Evolutionary conservation across 1,140 invertebrate species (phyloP).

Genomic region (Pseudoatta argentina): DNA sequence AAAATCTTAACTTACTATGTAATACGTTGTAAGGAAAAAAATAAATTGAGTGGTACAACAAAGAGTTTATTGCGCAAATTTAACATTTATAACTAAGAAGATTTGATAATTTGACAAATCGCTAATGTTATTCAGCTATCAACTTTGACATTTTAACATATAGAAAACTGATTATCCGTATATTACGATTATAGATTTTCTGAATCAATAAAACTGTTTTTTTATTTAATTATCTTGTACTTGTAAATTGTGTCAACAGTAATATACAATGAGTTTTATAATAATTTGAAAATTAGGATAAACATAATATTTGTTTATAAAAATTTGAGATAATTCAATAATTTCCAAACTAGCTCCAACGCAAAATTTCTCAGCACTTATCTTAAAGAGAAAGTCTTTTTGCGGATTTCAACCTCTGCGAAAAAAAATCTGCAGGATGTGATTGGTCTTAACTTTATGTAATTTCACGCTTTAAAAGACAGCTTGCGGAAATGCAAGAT

Average conservation of each 20-base stretch:
- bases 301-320: not conserved
- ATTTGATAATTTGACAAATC: too few species aligned
- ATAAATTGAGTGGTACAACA: too few species aligned
- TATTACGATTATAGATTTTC: too few species aligned
- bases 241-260: not conserved
- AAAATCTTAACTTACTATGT: not conserved
- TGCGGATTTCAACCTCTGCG: conserved; percentile 33
- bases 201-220: too few species aligned
- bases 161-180: too few species aligned
- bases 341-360: not conserved
- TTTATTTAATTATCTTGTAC: not conserved
- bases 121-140: too few species aligned
- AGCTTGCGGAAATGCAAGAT: conserved; percentile 44
- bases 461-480: conserved; percentile 52
- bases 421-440: conserved; percentile 31
- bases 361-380: conserved; percentile 16
- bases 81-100: too few species aligned
- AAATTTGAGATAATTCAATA: conserved; percentile 27
- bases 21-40: too few species aligned
- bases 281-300: not conserved
- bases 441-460: conserved; percentile 61
- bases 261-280: not conserved
- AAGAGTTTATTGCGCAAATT: too few species aligned
- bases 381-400: conserved; percentile 17
- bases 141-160: too few species aligned